Base-by-base conservation (phyloP, 2,113 vertebrate genomes). In the Donacobius atricapilla region DNA sequence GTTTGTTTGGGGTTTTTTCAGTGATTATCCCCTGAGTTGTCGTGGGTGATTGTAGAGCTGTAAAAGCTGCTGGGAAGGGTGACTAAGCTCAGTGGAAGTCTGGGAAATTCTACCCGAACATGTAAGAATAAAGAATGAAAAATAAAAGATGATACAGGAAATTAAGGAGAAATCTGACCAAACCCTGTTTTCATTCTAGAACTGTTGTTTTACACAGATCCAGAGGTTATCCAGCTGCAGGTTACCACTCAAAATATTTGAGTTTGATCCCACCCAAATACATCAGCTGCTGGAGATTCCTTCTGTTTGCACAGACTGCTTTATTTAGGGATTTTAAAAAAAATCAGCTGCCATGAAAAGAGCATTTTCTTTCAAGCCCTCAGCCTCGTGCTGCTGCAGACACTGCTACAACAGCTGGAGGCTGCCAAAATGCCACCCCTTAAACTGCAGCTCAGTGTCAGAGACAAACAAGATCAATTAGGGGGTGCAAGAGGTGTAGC, bases 371-470 rank as follows among this genome's bases (percentile, higher is more conserved):
- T 51, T 24, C 28, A 24, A 53, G 25, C 33, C 42, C 54, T 54
- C 27, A 24, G 27, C 31, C 79, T 19, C 19, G 25, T 9, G 50
- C 31, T 76, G 54, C 3, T 53, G 42, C 42, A 53, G 61, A 6
- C 60, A 48, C 0, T 1, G 58, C 69, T 5, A 0, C 0, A 2
- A 24, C 64, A 58, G 40, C 56, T 6, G 1, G 19, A n/a, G 15
- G 4, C 27, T 63, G 87, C 15, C 50, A 50, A 45, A 87, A 50
- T 27, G 13, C 23, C 28, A 9, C 5, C 48, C 25, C 53, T 35
- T 24, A 1, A 40, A 4, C 48, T 31, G 45, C 17, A 3, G 69
- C 58, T 63, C 44, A 0, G 6, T 39, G 17, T 25, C 28, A 30
- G 79, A 51, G 39, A 47, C 0, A 27, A 51, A 50, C 30, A 54